Conservation (phyloP, 2,888 invertebrate species). For the Aphrophora alni region DNA sequence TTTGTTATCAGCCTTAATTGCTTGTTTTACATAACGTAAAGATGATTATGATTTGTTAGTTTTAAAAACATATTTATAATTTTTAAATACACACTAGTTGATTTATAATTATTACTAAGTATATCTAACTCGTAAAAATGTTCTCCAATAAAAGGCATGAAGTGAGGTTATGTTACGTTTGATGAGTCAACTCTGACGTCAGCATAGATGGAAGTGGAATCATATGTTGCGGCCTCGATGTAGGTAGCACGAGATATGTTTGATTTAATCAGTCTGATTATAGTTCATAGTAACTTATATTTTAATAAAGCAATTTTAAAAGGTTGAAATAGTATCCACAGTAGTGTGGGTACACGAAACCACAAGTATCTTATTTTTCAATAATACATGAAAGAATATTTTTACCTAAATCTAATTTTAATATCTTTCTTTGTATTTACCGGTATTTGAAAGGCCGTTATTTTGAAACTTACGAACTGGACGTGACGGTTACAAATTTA, state of each 20-base stretch:
- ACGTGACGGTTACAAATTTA: no score
- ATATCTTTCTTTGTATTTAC: no score
- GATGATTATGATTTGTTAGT: not conserved
- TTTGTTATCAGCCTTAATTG: not conserved
- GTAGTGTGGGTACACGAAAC: no score
- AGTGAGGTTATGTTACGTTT: constrained; percentile 29
- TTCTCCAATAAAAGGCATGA: constrained; percentile 6
- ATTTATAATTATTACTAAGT: not conserved
- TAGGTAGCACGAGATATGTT: not conserved
- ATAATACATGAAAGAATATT: no score
- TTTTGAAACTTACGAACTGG: no score
- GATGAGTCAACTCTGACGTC: constrained; percentile 39
- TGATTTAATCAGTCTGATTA: no score
- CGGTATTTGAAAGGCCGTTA: no score
- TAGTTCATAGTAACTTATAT: no score
- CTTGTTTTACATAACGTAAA: not conserved
- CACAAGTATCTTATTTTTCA: no score
- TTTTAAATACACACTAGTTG: not conserved
- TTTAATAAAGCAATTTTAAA: no score
- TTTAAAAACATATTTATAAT: not conserved
- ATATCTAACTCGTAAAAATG: not conserved
- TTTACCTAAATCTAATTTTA: no score
- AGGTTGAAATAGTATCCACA: no score
- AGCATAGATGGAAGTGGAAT: constrained; percentile 35
- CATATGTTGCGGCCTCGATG: not conserved